Conservation (phyloP, 2,113 vertebrate species). For the Sinosuthora webbiana region DNA sequence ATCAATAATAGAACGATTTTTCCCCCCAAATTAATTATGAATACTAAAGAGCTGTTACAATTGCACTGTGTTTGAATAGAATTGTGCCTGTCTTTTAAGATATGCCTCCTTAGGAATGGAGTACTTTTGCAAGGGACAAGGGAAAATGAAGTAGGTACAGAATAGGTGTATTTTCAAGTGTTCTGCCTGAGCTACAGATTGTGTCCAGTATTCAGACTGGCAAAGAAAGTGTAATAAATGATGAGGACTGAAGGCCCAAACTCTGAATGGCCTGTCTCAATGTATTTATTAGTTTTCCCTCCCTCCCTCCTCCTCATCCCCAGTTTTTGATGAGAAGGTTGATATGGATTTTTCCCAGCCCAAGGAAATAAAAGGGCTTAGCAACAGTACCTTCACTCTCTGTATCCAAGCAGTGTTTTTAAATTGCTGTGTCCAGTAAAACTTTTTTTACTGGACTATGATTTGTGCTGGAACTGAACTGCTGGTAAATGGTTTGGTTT, state of each 20-base stretch:
- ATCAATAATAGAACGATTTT: conserved; percentile 53
- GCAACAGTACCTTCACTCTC: background rate
- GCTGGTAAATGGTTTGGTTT: background rate
- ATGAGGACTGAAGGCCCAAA: background rate
- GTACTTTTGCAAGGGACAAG: background rate
- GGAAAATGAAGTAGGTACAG: background rate
- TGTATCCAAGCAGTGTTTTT: background rate
- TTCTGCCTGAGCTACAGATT: background rate
- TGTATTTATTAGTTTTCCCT: conserved; percentile 4
- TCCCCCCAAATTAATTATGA: conserved; percentile 39
- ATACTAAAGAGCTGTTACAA: conserved; percentile 38
- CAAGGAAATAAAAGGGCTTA: background rate
- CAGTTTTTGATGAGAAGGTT: background rate
- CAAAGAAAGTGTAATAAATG: background rate
- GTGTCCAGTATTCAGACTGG: background rate
- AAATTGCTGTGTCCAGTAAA: conserved; percentile 12
- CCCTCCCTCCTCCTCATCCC: background rate
- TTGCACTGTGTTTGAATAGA: background rate
- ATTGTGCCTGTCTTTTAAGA: background rate
- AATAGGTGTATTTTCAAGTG: background rate
- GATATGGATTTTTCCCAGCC: background rate
- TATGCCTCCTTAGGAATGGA: background rate
- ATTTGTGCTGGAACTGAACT: background rate
- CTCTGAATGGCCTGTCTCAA: background rate
- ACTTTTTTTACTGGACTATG: conserved; percentile 18